phyloP scores from a whole-genome alignment of 1,140 invertebrate genomes.

The Leptopilina boulardi region DNA sequence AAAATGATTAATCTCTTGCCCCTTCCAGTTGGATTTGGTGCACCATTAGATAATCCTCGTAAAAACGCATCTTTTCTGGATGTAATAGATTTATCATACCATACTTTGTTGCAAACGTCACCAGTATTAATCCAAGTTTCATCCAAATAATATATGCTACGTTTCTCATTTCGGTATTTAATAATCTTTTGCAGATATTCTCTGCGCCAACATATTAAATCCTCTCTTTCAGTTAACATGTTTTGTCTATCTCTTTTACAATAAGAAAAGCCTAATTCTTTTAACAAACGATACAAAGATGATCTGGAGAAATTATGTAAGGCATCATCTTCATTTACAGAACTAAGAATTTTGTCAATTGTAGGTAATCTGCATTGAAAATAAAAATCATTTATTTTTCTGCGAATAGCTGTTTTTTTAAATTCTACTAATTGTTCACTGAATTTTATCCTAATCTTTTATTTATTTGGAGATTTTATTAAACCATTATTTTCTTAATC shows the following conservation, averaged over 20 bases:
- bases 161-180: not conserved
- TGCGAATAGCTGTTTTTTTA: no score
- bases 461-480: no score
- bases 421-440: no score
- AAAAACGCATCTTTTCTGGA: conserved; percentile 38
- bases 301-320: no score
- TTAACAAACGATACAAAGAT: no score
- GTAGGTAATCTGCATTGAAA: no score
- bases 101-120: conserved; percentile 28
- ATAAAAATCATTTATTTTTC: no score
- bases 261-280: not conserved
- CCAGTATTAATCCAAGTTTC: conserved; percentile 32
- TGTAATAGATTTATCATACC: not conserved
- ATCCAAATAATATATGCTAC: conserved; percentile 32
- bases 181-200: not conserved
- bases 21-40: not conserved
- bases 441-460: no score
- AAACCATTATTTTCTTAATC: no score
- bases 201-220: not conserved
- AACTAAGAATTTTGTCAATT: no score
- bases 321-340: no score
- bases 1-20: no score
- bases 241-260: not conserved
- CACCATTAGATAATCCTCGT: not conserved
- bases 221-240: conserved; percentile 18